Percentiles rank a stretch among this genome's conserved stretches.
These are phyloP conservation scores for Lepilemur ruficaudatus DNA, from an alignment of 2,797 vertebrate genomes.

Conservation along the genomic window DNA sequence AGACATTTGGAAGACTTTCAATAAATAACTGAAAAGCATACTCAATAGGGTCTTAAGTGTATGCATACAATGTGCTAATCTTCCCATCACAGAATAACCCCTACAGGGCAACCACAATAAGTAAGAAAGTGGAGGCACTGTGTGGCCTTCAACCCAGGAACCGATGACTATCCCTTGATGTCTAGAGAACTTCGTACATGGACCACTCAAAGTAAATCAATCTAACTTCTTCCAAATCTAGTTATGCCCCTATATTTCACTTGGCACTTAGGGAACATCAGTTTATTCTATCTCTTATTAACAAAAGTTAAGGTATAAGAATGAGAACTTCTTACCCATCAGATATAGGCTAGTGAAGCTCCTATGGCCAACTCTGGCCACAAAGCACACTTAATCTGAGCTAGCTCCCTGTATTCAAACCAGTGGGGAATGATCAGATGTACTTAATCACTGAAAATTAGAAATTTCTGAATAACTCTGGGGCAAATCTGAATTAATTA, in stretches of 20 bases:
- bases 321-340: not conserved
- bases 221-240: slow-evolving; percentile 26
- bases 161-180: not conserved
- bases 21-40: not conserved
- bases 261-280: not conserved
- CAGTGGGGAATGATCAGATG: not conserved
- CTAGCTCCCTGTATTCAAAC: not conserved
- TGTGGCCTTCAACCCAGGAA: not conserved
- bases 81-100: not conserved
- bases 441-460: not conserved
- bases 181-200: not conserved
- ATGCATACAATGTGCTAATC: not conserved
- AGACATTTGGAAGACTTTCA: slow-evolving; percentile 46
- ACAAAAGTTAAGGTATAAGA: not conserved
- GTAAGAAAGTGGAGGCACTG: not conserved
- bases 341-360: not conserved
- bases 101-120: not conserved
- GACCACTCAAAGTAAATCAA: not conserved
- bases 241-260: not conserved
- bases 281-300: not conserved
- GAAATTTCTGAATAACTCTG: not conserved
- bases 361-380: not conserved
- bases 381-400: not conserved
- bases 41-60: not conserved
- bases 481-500: slow-evolving; percentile 1